A percentile compares a stretch with the other conserved stretches of the same genome.
Conservation (phyloP, 2,888 invertebrate species). For the Caenorhabditis panamensis region DNA sequence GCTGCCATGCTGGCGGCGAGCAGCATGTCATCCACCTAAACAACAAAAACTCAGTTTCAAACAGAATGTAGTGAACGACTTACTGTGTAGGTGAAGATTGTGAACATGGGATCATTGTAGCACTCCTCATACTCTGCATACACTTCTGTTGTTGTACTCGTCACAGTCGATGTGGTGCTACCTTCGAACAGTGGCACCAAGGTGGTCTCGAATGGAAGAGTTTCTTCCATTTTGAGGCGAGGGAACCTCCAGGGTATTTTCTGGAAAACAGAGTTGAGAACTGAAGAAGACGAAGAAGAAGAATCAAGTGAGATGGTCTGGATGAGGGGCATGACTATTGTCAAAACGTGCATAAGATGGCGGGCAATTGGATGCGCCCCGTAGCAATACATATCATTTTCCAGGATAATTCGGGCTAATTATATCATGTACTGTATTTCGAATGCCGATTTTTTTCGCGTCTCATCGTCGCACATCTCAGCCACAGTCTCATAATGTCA, state of each 20-base stretch:
- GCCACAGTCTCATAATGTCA: slow-evolving; percentile 15
- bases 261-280: slow-evolving; percentile 14
- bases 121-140: slow-evolving; percentile 64
- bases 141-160: slow-evolving; percentile 21
- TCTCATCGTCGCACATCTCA: too few species aligned
- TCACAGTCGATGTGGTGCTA: slow-evolving; percentile 19
- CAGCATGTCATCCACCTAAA: slow-evolving; percentile 79
- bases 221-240: slow-evolving; percentile 41
- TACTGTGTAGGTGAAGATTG: slow-evolving; percentile 76
- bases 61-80: slow-evolving; percentile 21
- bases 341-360: slow-evolving; percentile 59
- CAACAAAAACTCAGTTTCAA: not conserved
- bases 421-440: slow-evolving; percentile 56
- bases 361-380: slow-evolving; percentile 49
- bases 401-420: slow-evolving; percentile 48
- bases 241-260: slow-evolving; percentile 38
- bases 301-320: slow-evolving; percentile 28
- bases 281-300: not conserved
- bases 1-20: slow-evolving; percentile 80
- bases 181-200: slow-evolving; percentile 6
- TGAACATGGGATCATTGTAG: slow-evolving; percentile 74
- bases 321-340: slow-evolving; percentile 51
- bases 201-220: slow-evolving; percentile 47
- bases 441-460: slow-evolving; percentile 38
- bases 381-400: slow-evolving; percentile 57